phyloP scores from a whole-genome alignment of 2,797 vertebrate genomes.

The Taenioides sp. region DNA sequence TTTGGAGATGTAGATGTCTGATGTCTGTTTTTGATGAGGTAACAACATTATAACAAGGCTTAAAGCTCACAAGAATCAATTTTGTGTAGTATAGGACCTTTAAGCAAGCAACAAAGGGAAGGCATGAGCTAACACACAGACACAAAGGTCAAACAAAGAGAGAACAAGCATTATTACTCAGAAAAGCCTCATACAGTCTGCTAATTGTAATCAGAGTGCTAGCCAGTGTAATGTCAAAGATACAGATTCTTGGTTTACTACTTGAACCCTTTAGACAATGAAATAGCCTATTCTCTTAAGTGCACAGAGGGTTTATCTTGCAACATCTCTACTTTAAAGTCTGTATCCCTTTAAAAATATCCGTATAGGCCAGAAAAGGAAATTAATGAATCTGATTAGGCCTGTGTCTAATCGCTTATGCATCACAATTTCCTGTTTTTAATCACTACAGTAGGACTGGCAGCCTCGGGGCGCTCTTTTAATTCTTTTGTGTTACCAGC shows the following conservation, averaged over 20 bases:
- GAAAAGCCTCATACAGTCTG: too few relatives aligned
- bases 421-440: conserved; percentile 97
- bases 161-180: too few relatives aligned
- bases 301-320: not conserved
- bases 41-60: too few relatives aligned
- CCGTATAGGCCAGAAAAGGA: conserved; percentile 84
- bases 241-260: not conserved
- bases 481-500: conserved; percentile 96
- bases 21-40: too few relatives aligned
- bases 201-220: too few relatives aligned
- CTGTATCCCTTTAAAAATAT: conserved; percentile 88
- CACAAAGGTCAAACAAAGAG: too few relatives aligned
- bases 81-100: too few relatives aligned
- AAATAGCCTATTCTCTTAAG: not conserved
- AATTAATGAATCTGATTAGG: conserved; percentile 98
- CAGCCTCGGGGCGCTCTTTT: conserved; percentile 92
- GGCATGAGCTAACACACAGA: too few relatives aligned
- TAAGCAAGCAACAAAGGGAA: too few relatives aligned
- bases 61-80: too few relatives aligned
- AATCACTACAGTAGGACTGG: conserved; percentile 95
- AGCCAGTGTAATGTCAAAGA: too few relatives aligned
- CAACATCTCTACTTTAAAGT: conserved; percentile 47
- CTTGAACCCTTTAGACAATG: not conserved
- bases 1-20: too few relatives aligned
- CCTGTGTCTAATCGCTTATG: conserved; percentile 93